Conservation (phyloP, 2,888 invertebrate genomes). For the Scaptomyza parva region DNA sequence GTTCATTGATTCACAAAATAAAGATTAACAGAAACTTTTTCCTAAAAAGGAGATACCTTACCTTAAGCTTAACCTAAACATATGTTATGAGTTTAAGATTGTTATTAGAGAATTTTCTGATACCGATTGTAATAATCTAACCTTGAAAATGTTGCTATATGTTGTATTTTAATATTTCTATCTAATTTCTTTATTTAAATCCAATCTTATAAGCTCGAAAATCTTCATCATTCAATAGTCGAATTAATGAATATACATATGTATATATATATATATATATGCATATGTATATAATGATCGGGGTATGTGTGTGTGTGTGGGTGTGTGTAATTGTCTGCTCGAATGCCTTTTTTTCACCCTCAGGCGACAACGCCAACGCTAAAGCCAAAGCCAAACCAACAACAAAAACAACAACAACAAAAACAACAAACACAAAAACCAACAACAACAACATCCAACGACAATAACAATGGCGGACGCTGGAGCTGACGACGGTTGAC, state of each 20-base stretch:
- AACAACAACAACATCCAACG: constrained; percentile 16
- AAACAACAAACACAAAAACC: constrained; percentile 29
- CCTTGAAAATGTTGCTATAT: too few species aligned
- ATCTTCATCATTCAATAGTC: too few species aligned
- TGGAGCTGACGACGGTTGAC: constrained; percentile 77
- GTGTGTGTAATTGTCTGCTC: constrained; percentile 58
- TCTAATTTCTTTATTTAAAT: too few species aligned
- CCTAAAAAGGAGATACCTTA: too few species aligned
- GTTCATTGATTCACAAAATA: too few species aligned
- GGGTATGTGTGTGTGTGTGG: constrained; percentile 25
- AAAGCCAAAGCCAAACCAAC: constrained; percentile 54
- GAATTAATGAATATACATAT: background rate
- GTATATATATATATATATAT: constrained; percentile 6
- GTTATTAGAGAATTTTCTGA: too few species aligned
- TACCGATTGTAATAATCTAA: too few species aligned
- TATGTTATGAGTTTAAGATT: too few species aligned
- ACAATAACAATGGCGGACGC: constrained; percentile 51
- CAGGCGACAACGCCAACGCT: constrained; percentile 79
- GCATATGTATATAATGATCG: background rate
- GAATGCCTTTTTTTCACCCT: constrained; percentile 80
- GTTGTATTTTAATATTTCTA: too few species aligned
- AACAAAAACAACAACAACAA: constrained; percentile 28
- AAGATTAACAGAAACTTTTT: too few species aligned
- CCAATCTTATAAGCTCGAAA: too few species aligned
- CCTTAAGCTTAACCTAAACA: too few species aligned